Base-by-base conservation (phyloP, 2,113 vertebrate species). In the Chauna torquata region DNA sequence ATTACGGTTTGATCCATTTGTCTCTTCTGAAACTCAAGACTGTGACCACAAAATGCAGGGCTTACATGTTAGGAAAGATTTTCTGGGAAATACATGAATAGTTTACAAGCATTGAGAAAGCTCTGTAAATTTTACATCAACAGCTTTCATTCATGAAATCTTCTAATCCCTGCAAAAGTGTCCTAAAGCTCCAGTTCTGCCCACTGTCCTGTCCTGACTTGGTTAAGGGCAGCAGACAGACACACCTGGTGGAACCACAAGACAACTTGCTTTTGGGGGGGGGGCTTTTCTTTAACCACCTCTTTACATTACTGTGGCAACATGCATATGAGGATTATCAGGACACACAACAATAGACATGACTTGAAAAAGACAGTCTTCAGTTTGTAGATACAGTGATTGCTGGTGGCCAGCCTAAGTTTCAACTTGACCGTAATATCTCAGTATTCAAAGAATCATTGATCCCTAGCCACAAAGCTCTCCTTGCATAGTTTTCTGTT, bases 131-230 rank as follows among this genome's bases (percentile, higher is more conserved):
- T 49, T 70, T 19, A 59, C 19, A 36, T 38, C 32, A 52, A 71
- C 44, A 86, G 13, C 11, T 62, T 24, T 25, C 13, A 14, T 25
- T 42, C 7, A 32, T 27, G 7, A 57, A 64, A 68, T 34, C 9
- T 42, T 50, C 58, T 34, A 5, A 18, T 18, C 6, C 1, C 27
- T 62, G 7, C 8, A 81, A 84, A 75, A 52, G 5, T 19, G 7
- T 16, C 55, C 58, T 23, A 3, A 77, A 74, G 4, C 0, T n/a
- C 92, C 16, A 57, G 57, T 77, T 52, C 12, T 4, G 2, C 72
- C 32, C 17, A 20, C 9, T 52, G 6, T 2, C 3, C 3, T 0
- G 0, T 20, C 13, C 54, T 54, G 64, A 57, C 5, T 6, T 44
- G 12, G 11, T 1, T 57, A 42, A 70, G 9, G 36, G 44, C 28